Percentiles rank a stretch among this genome's conserved stretches.
These are phyloP conservation scores for Leucoma salicis DNA, from an alignment of 2,888 invertebrate genomes.

Conservation along the genomic window DNA sequence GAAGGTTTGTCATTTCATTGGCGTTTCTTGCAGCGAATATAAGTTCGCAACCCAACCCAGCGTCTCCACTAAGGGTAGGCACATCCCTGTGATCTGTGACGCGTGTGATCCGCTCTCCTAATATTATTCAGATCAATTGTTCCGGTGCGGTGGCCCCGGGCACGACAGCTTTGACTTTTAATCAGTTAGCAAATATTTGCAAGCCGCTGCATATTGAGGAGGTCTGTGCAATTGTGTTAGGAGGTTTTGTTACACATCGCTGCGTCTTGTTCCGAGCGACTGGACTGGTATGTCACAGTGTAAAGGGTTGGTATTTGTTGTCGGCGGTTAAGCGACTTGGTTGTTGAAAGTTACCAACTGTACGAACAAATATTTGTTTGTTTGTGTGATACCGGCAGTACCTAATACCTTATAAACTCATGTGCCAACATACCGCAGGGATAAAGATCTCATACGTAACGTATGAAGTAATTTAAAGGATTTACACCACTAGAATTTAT, in stretches of 20 bases:
- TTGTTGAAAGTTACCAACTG: no score
- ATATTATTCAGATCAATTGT: conserved; percentile 75
- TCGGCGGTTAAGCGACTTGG: neutral
- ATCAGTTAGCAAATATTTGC: conserved; percentile 76
- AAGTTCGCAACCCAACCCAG: conserved; percentile 20
- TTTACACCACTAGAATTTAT: no score
- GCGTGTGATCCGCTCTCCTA: conserved; percentile 66
- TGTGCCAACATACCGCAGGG: no score
- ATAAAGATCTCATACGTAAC: no score
- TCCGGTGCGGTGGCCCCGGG: conserved; percentile 60
- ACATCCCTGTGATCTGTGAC: conserved; percentile 65
- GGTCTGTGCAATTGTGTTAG: conserved; percentile 76
- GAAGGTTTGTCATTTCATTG: no score
- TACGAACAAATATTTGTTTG: no score
- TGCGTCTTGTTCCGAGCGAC: conserved; percentile 43
- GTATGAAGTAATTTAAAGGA: no score
- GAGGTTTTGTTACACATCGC: conserved; percentile 49
- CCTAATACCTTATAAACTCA: no score
- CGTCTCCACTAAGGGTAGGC: conserved; percentile 28
- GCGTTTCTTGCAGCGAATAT: conserved; percentile 4
- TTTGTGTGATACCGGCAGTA: no score
- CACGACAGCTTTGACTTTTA: conserved; percentile 77
- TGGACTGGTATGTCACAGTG: conserved; percentile 61
- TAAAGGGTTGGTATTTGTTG: conserved; percentile 33
- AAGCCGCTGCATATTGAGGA: conserved; percentile 70